Evolutionary conservation across 1,140 invertebrate genomes (phyloP).

Genomic region (Chrysoperla carnea): DNA sequence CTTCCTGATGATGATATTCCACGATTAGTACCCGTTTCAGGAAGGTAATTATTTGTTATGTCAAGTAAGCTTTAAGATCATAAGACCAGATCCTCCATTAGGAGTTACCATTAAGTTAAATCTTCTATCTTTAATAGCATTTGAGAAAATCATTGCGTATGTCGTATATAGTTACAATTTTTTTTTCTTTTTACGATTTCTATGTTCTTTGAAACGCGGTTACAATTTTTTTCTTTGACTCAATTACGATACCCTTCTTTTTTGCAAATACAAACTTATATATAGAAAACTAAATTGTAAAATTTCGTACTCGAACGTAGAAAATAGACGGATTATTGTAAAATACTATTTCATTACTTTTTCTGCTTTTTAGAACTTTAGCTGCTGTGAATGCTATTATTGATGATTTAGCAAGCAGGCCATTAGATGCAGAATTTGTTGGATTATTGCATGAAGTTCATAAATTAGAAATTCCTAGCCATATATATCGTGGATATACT

Average conservation of each 20-base stretch:
- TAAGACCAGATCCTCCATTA: conserved; percentile 20
- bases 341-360: too few species aligned
- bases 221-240: too few species aligned
- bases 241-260: too few species aligned
- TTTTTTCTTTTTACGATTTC: too few species aligned
- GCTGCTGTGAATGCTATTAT: conserved; percentile 41
- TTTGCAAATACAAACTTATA: too few species aligned
- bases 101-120: neutral
- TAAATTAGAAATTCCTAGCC: conserved; percentile 30
- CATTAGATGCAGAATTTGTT: conserved; percentile 33
- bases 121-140: neutral
- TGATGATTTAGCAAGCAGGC: conserved; percentile 21
- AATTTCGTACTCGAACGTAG: too few species aligned
- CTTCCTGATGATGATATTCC: conserved; percentile 31
- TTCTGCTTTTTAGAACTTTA: conserved; percentile 47
- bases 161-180: too few species aligned
- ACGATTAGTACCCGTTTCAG: conserved; percentile 41
- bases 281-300: too few species aligned
- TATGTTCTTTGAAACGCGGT: too few species aligned
- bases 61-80: conserved; percentile 14
- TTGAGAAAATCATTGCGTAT: neutral
- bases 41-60: conserved; percentile 20
- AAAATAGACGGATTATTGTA: too few species aligned
- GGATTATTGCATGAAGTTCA: conserved; percentile 30
- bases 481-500: conserved; percentile 39